A percentile compares a stretch with the other conserved stretches of the same genome.
Evolutionary conservation across 2,797 vertebrate genomes (phyloP).

Genomic region (Hafferia zeledoni): DNA sequence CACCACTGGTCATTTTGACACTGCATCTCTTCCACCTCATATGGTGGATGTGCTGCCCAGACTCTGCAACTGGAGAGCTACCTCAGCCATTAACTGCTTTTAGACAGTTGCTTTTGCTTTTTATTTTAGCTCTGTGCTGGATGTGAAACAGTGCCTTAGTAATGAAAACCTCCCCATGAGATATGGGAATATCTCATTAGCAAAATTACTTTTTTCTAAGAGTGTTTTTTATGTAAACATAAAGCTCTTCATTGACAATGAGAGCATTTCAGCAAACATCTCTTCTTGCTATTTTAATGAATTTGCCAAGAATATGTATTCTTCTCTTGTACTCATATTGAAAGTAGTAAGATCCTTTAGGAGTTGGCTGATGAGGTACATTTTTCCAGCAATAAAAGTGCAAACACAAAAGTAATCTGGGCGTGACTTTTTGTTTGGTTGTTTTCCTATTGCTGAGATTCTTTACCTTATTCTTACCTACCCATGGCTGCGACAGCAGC

Average conservation of each 20-base stretch:
- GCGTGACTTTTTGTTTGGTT: not conserved
- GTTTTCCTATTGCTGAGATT: not conserved
- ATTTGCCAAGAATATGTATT: constrained; percentile 3
- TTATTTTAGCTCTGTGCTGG: constrained; percentile 21
- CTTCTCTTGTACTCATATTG: not conserved
- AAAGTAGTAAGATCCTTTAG: constrained; percentile 19
- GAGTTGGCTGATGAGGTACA: not conserved
- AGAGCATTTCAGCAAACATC: not conserved
- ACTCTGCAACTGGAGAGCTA: not conserved
- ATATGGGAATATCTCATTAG: constrained; percentile 41
- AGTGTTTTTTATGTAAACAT: constrained; percentile 57
- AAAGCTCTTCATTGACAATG: constrained; percentile 38
- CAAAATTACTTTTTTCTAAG: constrained; percentile 59
- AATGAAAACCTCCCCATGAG: constrained; percentile 47
- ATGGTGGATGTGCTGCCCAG: not conserved
- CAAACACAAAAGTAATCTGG: not conserved
- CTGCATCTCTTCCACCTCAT: not conserved
- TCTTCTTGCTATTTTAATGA: constrained; percentile 12
- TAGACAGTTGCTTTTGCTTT: not conserved
- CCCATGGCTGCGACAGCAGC: accelerated
- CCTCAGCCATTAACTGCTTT: not conserved
- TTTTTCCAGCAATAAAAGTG: not conserved
- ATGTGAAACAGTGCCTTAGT: constrained; percentile 18
- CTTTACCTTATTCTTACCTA: not conserved
- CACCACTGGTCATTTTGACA: not conserved